Evolutionary conservation across 2,113 vertebrate species (phyloP).

Genomic region (Spea multiplicata): DNA sequence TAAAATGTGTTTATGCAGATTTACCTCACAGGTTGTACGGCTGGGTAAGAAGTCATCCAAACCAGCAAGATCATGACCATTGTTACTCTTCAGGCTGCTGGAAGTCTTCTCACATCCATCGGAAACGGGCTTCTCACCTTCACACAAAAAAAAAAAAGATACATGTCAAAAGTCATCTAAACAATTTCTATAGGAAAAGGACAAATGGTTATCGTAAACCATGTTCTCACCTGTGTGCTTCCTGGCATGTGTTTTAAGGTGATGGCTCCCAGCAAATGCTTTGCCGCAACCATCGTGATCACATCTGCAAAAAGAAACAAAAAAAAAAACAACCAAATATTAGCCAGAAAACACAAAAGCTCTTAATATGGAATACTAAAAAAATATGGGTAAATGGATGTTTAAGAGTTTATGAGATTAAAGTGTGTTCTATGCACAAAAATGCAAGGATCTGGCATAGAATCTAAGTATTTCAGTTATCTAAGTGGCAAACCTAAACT

Average conservation of each 20-base stretch:
- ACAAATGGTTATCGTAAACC: not conserved
- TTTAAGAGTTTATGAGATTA: too few relatives aligned
- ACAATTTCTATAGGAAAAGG: not conserved
- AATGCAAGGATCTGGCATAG: not conserved
- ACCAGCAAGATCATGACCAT: conserved; percentile 89
- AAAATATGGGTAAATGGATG: too few relatives aligned
- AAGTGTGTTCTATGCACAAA: too few relatives aligned
- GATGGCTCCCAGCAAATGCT: conserved; percentile 97
- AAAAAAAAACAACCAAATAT: not conserved
- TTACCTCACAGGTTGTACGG: conserved; percentile 83
- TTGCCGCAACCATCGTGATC: conserved; percentile 97
- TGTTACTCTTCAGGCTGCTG: conserved; percentile 95
- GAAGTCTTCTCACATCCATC: conserved; percentile 96
- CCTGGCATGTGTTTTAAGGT: conserved; percentile 95
- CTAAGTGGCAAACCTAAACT: too few relatives aligned
- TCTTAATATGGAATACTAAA: too few relatives aligned
- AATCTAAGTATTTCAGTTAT: not conserved
- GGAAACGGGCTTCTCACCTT: conserved; percentile 96
- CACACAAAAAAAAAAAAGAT: not conserved
- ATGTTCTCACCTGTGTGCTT: conserved; percentile 87
- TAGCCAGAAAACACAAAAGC: too few relatives aligned
- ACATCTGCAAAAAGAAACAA: conserved; percentile 70
- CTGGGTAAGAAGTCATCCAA: conserved; percentile 74
- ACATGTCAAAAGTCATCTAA: not conserved
- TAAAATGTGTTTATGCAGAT: conserved; percentile 35